Base-by-base conservation (phyloP, 2,113 vertebrate genomes). In the Oryzias melastigma region DNA sequence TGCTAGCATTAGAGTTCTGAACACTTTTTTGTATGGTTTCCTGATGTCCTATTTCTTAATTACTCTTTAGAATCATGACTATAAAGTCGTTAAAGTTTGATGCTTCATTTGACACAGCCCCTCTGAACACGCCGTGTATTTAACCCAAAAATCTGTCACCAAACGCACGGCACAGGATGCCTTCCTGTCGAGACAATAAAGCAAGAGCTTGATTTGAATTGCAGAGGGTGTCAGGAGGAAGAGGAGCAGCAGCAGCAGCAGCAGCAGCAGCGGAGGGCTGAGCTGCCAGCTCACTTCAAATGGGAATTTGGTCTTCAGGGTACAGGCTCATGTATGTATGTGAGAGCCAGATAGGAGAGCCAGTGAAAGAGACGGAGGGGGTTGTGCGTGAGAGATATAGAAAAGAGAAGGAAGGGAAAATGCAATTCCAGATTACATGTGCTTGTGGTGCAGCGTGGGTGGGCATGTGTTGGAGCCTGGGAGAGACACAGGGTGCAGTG, bases 371-470 rank as follows among this genome's bases (percentile, higher is more conserved):
- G n/a, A 77, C 65, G 20, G 20, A 24, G 41, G 53, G 50, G 49
- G 48, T 0, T 7, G 22, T 40, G 55, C n/a, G 57, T 61, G 41
- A 63, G 73, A 60, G 74, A 14, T 55, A 52, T n/a, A 59, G 59
- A 17, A 80, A 63, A 46, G 25, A 72, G 0, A 0, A 44, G 62
- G 58, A 74, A 57, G 58, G 82, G 68, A 54, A 46, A 73, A 79
- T 65, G 55, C 73, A 69, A 82, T 81, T 83, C 80, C 73, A 87
- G 73, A 81, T 78, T 84, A 73, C 78, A 81, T 80, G 78, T 83
- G 82, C 71, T 78, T 52, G 62, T 83, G 84, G 55, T 71, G 78
- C 75, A 84, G 81, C 53, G 84, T 85, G 81, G 87, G 87, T 78
- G 84, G 81, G 73, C 76, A 65, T 81, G 79, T 75, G 77, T 80